phyloP scores from a whole-genome alignment of 2,797 vertebrate genomes.

The Thalassophryne amazonica region DNA sequence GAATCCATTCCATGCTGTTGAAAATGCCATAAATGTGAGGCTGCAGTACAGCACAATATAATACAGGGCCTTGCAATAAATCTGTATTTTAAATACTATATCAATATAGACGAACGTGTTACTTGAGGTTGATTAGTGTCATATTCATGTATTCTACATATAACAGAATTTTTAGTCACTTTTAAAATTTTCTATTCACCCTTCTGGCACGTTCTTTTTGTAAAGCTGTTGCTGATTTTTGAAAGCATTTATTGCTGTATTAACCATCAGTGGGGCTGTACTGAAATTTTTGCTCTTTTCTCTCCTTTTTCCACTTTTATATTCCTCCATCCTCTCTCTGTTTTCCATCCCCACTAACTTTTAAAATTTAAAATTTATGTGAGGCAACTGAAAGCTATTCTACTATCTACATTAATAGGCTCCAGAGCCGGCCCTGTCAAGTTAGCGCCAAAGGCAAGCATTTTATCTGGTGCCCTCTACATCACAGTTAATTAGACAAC shows the following conservation, averaged over 20 bases:
- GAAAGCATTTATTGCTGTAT: constrained; percentile 55
- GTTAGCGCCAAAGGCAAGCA: too few species aligned
- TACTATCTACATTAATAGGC: constrained; percentile 78
- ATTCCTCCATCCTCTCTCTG: constrained; percentile 44
- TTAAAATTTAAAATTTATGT: constrained; percentile 71
- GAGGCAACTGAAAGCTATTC: constrained; percentile 77
- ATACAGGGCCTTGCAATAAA: constrained; percentile 65
- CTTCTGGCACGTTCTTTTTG: constrained; percentile 55
- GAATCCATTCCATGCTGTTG: too few species aligned
- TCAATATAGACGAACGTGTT: constrained; percentile 60
- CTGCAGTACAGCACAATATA: constrained; percentile 60
- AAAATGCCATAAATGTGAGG: too few species aligned
- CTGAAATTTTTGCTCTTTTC: constrained; percentile 52
- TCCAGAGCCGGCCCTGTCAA: too few species aligned
- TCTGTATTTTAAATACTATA: constrained; percentile 60
- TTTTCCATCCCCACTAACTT: constrained; percentile 40
- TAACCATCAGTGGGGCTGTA: constrained; percentile 50
- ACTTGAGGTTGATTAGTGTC: constrained; percentile 59
- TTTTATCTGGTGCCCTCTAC: too few species aligned
- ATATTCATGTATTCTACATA: constrained; percentile 69
- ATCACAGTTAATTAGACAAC: too few species aligned
- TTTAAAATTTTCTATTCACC: constrained; percentile 58
- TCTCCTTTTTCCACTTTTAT: constrained; percentile 64
- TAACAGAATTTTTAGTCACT: constrained; percentile 65
- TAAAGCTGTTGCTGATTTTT: constrained; percentile 43